These are phyloP conservation scores for Fragum sueziense DNA, from an alignment of 2,888 invertebrate species.

Conservation along the genomic window DNA sequence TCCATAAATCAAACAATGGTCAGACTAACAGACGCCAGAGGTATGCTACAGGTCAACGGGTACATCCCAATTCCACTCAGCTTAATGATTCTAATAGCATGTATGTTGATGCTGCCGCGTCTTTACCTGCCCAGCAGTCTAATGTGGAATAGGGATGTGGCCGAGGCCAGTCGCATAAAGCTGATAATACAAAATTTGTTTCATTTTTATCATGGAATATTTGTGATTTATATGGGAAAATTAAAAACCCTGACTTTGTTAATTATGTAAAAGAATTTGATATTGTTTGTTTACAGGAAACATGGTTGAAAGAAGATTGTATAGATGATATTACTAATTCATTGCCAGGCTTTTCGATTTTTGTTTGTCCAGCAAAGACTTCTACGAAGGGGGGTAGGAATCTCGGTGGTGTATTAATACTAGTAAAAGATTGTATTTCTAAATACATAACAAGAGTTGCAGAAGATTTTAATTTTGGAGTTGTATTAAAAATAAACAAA, in stretches of 20 bases:
- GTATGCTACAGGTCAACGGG: neutral
- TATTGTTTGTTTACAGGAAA: conserved; percentile 3
- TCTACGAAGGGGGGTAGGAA: neutral
- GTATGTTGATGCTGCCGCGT: too few relatives aligned
- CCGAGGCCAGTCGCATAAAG: too few relatives aligned
- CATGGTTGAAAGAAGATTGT: neutral
- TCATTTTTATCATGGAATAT: too few relatives aligned
- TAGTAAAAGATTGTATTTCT: neutral
- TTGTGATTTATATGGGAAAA: too few relatives aligned
- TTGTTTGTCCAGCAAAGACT: neutral
- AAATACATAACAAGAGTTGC: neutral
- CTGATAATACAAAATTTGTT: too few relatives aligned
- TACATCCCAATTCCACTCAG: neutral
- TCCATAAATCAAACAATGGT: neutral
- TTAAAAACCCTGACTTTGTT: too few relatives aligned
- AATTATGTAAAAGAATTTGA: too few relatives aligned
- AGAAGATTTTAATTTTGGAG: neutral
- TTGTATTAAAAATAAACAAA: neutral
- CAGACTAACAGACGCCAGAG: neutral
- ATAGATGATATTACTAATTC: neutral
- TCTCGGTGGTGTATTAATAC: conserved; percentile 2
- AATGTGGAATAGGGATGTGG: too few relatives aligned
- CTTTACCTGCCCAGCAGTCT: too few relatives aligned
- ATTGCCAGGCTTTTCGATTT: neutral
- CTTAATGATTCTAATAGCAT: too few relatives aligned